Conservation (phyloP, 2,113 vertebrate genomes). For the Varanus salvator region DNA sequence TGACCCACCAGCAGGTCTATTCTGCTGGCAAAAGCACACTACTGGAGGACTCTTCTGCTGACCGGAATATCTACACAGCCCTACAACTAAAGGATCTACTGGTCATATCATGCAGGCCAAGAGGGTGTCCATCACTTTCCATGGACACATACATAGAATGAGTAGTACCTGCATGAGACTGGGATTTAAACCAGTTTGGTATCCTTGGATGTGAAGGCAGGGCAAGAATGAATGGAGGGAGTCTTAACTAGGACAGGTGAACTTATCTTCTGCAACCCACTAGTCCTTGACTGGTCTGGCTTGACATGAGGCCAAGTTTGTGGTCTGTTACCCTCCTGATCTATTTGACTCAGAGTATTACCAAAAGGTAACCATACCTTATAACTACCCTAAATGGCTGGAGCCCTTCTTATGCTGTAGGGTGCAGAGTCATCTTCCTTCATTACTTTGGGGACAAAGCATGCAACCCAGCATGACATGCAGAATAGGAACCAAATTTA, state of each 20-base stretch:
- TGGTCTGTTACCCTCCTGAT: neutral
- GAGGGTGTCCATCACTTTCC: neutral
- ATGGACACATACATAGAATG: too few relatives aligned
- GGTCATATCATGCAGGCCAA: neutral
- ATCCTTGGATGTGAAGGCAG: neutral
- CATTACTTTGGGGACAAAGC: neutral
- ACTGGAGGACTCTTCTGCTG: neutral
- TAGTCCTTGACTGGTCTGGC: neutral
- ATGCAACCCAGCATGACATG: neutral
- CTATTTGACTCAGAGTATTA: neutral
- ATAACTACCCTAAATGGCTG: neutral
- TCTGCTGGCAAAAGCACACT: too few relatives aligned
- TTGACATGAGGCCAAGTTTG: neutral
- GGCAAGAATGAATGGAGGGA: too few relatives aligned
- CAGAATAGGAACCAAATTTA: neutral
- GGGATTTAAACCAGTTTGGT: neutral
- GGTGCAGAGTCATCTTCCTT: neutral
- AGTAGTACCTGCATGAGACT: neutral
- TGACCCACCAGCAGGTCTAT: too few relatives aligned
- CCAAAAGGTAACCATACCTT: neutral
- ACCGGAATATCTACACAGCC: neutral
- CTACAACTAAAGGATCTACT: too few relatives aligned
- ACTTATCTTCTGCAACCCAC: neutral
- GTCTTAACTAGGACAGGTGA: neutral
- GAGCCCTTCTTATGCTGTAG: neutral